Conservation (phyloP, 1,140 invertebrate species). For the Aphis craccivora region DNA sequence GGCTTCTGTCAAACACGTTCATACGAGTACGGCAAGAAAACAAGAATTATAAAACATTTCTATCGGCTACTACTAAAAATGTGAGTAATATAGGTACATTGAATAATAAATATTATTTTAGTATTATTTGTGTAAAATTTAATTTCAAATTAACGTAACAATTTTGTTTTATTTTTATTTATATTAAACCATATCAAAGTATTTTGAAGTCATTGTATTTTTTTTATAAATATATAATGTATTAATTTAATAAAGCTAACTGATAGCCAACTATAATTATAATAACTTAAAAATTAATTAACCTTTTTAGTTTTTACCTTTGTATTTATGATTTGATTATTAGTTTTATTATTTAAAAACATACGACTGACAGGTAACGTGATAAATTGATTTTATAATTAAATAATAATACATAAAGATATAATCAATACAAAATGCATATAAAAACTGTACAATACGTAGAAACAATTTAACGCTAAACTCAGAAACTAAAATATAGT, state of each 20-base stretch:
- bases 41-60: neutral
- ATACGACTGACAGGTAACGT: neutral
- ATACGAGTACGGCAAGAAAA: neutral
- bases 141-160: neutral
- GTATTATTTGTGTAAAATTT: neutral
- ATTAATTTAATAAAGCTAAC: neutral
- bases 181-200: neutral
- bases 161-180: neutral
- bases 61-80: neutral
- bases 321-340: neutral
- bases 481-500: no score
- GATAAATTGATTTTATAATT: no score
- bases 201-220: neutral
- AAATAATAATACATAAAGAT: neutral
- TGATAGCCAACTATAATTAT: neutral
- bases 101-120: neutral
- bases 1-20: constrained; percentile 5
- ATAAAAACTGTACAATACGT: neutral
- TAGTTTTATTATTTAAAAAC: neutral
- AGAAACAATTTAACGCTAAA: neutral
- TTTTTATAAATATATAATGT: neutral
- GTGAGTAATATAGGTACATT: neutral
- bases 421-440: neutral
- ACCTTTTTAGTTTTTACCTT: no score
- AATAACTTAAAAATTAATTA: no score